A percentile compares a stretch with the other conserved stretches of the same genome.
phyloP scores from a whole-genome alignment of 2,113 vertebrate species.

The Otus sunia region DNA sequence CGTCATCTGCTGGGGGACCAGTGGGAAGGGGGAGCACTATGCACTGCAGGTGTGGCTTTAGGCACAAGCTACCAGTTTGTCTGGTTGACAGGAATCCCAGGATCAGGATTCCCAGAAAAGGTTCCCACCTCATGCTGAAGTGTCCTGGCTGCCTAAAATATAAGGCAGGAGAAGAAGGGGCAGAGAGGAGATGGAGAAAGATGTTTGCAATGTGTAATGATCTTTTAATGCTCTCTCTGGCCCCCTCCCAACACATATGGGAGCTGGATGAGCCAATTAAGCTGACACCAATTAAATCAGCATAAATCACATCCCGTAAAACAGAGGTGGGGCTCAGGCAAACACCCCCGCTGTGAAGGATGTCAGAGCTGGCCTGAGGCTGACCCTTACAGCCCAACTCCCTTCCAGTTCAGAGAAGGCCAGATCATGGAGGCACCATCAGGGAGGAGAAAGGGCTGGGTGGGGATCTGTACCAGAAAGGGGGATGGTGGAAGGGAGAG shows the following conservation, averaged over 20 bases:
- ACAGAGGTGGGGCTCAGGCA: conserved; percentile 35
- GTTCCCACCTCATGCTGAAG: not conserved
- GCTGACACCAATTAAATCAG: conserved; percentile 55
- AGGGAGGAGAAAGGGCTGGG: not conserved
- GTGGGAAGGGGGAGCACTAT: not conserved
- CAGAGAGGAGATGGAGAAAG: not conserved
- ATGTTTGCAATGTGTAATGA: not conserved
- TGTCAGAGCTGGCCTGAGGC: not conserved
- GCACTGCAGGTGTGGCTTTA: not conserved
- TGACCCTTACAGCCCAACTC: not conserved
- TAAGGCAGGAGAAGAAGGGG: not conserved
- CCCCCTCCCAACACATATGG: conserved; percentile 60
- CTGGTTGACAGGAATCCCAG: not conserved
- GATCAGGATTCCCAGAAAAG: not conserved
- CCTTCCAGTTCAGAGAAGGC: not conserved
- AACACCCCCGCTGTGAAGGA: not conserved
- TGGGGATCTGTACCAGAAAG: not conserved
- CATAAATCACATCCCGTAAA: conserved; percentile 55
- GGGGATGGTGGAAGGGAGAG: not conserved
- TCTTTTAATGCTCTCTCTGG: conserved; percentile 56
- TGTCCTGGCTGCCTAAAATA: not conserved
- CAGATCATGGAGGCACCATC: not conserved
- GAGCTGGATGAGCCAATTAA: conserved; percentile 60
- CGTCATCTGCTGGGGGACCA: not conserved
- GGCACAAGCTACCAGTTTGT: not conserved